Percentiles rank a stretch among this genome's conserved stretches.
Conservation (phyloP, 2,888 invertebrate species). For the Latheticus oryzae region DNA sequence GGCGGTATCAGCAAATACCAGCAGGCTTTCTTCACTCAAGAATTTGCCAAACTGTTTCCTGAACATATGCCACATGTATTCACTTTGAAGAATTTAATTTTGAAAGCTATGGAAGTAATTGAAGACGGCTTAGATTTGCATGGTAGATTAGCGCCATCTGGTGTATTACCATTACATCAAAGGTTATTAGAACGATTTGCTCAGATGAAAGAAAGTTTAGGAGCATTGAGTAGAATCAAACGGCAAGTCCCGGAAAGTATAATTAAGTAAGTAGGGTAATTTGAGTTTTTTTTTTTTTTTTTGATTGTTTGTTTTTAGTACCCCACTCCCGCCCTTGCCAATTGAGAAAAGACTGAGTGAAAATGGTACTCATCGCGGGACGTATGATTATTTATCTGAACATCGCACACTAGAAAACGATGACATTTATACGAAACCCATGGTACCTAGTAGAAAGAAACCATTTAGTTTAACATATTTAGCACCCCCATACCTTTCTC, state of each 20-base stretch:
- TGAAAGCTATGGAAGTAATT: constrained; percentile 81
- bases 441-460: constrained; percentile 63
- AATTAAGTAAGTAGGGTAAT: constrained; percentile 73
- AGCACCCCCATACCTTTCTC: constrained; percentile 12
- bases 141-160: constrained; percentile 85
- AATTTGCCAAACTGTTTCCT: constrained; percentile 75
- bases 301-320: constrained; percentile 68
- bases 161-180: constrained; percentile 92
- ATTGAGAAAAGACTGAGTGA: constrained; percentile 68
- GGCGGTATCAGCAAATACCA: constrained; percentile 96
- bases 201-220: constrained; percentile 83
- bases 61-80: constrained; percentile 71
- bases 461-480: constrained; percentile 1
- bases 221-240: constrained; percentile 72
- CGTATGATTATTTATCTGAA: constrained; percentile 68
- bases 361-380: constrained; percentile 52
- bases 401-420: constrained; percentile 63
- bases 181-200: constrained; percentile 89
- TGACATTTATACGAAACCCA: constrained; percentile 79
- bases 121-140: constrained; percentile 88
- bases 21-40: constrained; percentile 90
- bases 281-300: too few species aligned
- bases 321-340: constrained; percentile 86
- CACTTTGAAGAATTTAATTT: constrained; percentile 74
- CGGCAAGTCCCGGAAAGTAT: constrained; percentile 83